Base-by-base conservation (phyloP, 2,888 invertebrate species). In the Lasioglossum malachurum region DNA sequence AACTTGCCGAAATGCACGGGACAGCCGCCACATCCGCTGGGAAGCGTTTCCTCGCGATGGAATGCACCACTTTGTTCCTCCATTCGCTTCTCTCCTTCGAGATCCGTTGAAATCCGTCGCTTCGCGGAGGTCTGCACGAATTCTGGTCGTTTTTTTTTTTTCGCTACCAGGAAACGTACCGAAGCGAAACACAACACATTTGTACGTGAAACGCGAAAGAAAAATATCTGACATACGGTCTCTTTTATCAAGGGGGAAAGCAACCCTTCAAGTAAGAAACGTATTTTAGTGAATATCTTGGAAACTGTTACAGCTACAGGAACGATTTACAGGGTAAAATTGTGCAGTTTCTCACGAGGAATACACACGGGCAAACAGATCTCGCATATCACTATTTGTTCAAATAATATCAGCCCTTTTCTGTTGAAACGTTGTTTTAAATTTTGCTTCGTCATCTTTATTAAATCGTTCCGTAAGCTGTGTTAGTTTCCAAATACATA, bases 1-100 rank as follows among this genome's bases (percentile, higher is more conserved):
- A 49, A 83, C 83, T 84, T 80, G 74, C 80, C 86, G 74, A 83
- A 86, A 83, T 74, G 53, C 74, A 60, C 79, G 41, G 74, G 71
- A 69, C 84, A 60, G 23, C 46, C 57, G 31, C 46, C 60, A 31
- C 75, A 53, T 78, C 73, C 41, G 23, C 49, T 35, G 72, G 35
- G 23, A 31, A 23, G n/a, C 31, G 67, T 78, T 67, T 46, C 41
- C 64, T 53, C 64, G 53, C 78, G 53, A 38, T 27, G 78, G 41
- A 57, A 46, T 27, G 35, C 49, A 35, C 38, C 46, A 23, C 69
- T 71, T 27, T n/a, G 27, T 72, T 53, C 53, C 14, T 41, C 19
- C 35, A 3, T 14, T 31, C 31, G 35, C 4, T 41, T 23, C 41
- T 19, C 16, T 67, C 23, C 53, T 57, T 23, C 57, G 57, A 57